A percentile compares a stretch with the other conserved stretches of the same genome.
phyloP scores from a whole-genome alignment of 2,113 vertebrate genomes.

The Alaudala cheleensis region DNA sequence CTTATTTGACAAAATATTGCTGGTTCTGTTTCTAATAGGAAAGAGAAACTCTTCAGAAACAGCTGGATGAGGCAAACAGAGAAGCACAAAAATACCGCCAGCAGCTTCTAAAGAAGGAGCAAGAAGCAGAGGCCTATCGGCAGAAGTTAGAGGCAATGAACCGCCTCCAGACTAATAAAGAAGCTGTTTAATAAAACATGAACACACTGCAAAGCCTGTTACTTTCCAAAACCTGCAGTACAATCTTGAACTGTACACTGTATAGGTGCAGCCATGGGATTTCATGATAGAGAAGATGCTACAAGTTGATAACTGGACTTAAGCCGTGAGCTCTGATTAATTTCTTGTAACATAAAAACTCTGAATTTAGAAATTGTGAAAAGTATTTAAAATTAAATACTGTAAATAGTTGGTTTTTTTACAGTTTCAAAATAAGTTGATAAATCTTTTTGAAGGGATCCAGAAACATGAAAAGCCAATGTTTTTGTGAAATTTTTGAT shows the following conservation, averaged over 20 bases:
- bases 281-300: conserved; percentile 64
- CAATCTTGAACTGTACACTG: conserved; percentile 71
- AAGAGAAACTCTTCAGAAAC: conserved; percentile 88
- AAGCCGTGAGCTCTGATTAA: conserved; percentile 73
- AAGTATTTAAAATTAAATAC: conserved; percentile 85
- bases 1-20: conserved; percentile 41
- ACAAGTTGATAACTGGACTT: conserved; percentile 73
- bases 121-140: conserved; percentile 87
- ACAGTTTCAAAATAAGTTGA: conserved; percentile 80
- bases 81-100: conserved; percentile 88
- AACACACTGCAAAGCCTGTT: conserved; percentile 60
- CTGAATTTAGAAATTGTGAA: conserved; percentile 79
- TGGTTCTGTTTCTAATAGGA: conserved; percentile 76
- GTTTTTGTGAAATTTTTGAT: conserved; percentile 79
- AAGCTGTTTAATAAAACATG: conserved; percentile 75
- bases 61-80: conserved; percentile 88
- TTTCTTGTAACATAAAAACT: conserved; percentile 80
- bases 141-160: conserved; percentile 89
- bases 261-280: conserved; percentile 62
- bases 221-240: conserved; percentile 66
- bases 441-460: conserved; percentile 81
- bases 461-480: conserved; percentile 76
- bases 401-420: conserved; percentile 85
- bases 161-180: conserved; percentile 84
- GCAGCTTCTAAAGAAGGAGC: conserved; percentile 88